Base-by-base conservation (phyloP, 2,888 invertebrate genomes). In the Phyllotreta striolata region DNA sequence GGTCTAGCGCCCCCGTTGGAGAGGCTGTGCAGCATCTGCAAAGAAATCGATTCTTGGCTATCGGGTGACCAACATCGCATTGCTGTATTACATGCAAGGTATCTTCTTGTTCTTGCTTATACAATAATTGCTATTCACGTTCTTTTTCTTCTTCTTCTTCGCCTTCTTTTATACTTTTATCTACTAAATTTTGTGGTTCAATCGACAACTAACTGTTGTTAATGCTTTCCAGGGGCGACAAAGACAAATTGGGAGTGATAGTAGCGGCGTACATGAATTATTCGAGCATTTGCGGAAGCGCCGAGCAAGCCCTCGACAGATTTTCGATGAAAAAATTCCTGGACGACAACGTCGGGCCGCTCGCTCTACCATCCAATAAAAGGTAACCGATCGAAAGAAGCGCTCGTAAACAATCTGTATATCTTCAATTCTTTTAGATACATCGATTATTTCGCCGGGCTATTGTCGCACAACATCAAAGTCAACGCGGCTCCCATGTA, bases 231-330 rank as follows among this genome's bases (percentile, higher is more conserved):
- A 91, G 92, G 85, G 94, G 94, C 44, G 91, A 90, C 78, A 88
- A 92, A 74, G 93, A 94, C 76, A 87, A 95, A 62, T 85, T 94
- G 38, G 95, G 95, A 49, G 91, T 95, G 56, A 88, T 95, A 69
- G 91, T 96, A 67, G 93, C 95, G 14, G 93, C 95, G 9, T 96
- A 95, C 83, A 92, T 96, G 91, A 93, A 95, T 83, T 96, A 96
- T 84, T 93, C 93, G 71, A 93, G 91, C 78, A 95, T 96, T 76
- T 96, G 95, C 83, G 93, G 94, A n/a, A 86, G 84, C 49, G 87
- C 87, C 2, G 91, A 91, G 78, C 90, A 92, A 79, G 94, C 95
- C 7, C 86, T 96, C 74, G 96, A 96, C 84, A 87, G 95, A 77
- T 95, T 93, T 83, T 94, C 95, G 52, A 96, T 96, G 95, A 87